Conservation (phyloP, 1,140 invertebrate species). For the Thaumetopoea pityocampa region DNA sequence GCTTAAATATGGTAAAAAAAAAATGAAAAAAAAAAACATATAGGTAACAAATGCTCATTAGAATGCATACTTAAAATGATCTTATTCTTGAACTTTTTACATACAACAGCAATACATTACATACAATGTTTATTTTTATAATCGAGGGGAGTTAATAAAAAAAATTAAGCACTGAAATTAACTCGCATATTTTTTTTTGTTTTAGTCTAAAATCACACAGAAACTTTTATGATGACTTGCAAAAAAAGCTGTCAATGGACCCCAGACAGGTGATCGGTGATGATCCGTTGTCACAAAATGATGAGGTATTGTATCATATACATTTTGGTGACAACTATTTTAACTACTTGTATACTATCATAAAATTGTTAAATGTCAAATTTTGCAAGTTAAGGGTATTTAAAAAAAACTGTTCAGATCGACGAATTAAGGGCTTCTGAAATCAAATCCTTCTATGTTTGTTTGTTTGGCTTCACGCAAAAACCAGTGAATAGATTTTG, state of each 20-base stretch:
- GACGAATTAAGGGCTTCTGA: no score
- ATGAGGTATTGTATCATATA: conserved; percentile 43
- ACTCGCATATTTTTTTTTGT: conserved; percentile 12
- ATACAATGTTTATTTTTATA: conserved; percentile 4
- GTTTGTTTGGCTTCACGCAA: no score
- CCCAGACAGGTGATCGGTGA: conserved; percentile 58
- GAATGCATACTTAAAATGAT: no score
- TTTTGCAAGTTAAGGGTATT: no score
- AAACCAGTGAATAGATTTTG: no score
- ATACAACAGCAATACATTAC: no score
- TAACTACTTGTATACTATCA: neutral
- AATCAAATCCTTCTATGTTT: no score
- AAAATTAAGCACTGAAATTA: neutral
- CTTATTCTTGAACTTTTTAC: no score
- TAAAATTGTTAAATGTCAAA: neutral
- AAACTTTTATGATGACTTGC: conserved; percentile 58
- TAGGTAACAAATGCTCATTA: no score
- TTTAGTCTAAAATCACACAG: conserved; percentile 54
- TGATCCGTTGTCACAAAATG: conserved; percentile 63
- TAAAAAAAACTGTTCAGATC: no score
- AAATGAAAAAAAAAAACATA: no score
- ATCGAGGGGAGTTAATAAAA: neutral
- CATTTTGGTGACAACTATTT: neutral
- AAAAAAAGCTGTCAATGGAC: conserved; percentile 52
- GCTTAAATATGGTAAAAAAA: no score